Evolutionary conservation across 2,113 vertebrate genomes (phyloP), one percentile per base, ranked within the genome.

Genomic region (Epinephelus cyanopodus): DNA sequence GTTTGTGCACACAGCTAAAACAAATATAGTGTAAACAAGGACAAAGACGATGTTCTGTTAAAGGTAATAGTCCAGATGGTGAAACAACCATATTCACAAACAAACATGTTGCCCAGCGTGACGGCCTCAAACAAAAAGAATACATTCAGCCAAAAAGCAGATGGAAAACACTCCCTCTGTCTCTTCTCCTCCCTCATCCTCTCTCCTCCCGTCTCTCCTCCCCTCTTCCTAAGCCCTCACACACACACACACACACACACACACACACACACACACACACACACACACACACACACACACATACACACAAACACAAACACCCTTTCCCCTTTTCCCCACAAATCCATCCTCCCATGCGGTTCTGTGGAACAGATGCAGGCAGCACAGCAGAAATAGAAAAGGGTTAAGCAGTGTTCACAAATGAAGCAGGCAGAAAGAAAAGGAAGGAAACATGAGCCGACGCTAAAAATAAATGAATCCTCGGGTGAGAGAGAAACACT

Each of bases 121-220:
- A 88, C 74, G 23, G 85, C 86, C 84, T 91, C 85, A 82, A 82
- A 94, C 88, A 90, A 89, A 92, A 92, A 84, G 83, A 90, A 86
- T 72, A 80, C 64, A 87, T 87, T 78, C 81, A 87, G 91, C 91
- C 88, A 90, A 89, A 88, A 91, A 89, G 85, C 93, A 93, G 93
- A 94, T 94, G 93, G 93, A 91, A 92, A 94, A 91, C 80, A 90
- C 90, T 89, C 90, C 87, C 70, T 87, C 76, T 76, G 75, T 81
- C 84, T 85, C 81, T 64, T 84, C 73, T 87, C 85, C 87, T 90
- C 87, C 79, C 85, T 89, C 63, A 75, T 89, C 83, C 77, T 90
- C 75, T 79, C 72, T 81, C 88, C 83, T 84, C 79, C 71, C 15
- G 15, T 87, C 81, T 83, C 66, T 71, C 79, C 82, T 84, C 85